phyloP scores from a whole-genome alignment of 2,888 invertebrate genomes.

The Baronia brevicornis region DNA sequence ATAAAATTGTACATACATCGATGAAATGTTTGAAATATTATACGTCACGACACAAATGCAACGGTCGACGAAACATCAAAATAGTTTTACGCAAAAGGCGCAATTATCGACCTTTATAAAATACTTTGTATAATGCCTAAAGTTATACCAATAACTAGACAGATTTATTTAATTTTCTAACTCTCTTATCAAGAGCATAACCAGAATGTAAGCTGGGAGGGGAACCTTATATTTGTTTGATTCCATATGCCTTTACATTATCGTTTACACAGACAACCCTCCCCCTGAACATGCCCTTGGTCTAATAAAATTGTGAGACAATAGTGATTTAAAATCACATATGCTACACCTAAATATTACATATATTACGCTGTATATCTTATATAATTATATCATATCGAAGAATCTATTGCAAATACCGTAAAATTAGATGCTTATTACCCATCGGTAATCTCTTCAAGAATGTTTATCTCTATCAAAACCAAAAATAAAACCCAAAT shows the following conservation, averaged over 20 bases:
- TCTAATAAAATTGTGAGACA: slow-evolving; percentile 37
- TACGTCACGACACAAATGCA: slow-evolving; percentile 5
- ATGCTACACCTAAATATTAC: slow-evolving; percentile 31
- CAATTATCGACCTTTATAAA: too few species aligned
- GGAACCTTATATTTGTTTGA: too few species aligned
- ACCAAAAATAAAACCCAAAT: slow-evolving; percentile 12
- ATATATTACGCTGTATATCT: slow-evolving; percentile 19
- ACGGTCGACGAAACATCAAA: slow-evolving; percentile 2
- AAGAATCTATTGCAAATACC: slow-evolving; percentile 10
- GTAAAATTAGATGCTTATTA: slow-evolving; percentile 9
- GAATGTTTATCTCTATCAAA: slow-evolving; percentile 9
- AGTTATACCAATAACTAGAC: slow-evolving; percentile 8
- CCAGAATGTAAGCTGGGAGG: too few species aligned
- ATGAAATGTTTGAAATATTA: slow-evolving; percentile 47
- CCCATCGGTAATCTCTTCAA: slow-evolving; percentile 5
- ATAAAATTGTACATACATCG: slow-evolving; percentile 70
- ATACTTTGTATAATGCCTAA: slow-evolving; percentile 8
- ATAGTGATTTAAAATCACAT: slow-evolving; percentile 50
- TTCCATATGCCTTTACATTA: too few species aligned
- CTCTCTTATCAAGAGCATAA: too few species aligned
- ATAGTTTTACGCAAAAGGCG: slow-evolving; percentile 1
- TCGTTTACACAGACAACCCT: too few species aligned
- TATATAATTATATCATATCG: slow-evolving; percentile 9
- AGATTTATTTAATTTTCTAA: slow-evolving; percentile 9
- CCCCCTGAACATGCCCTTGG: too few species aligned